Conservation (phyloP, 1,140 invertebrate genomes). For the Sinella curviseta region DNA sequence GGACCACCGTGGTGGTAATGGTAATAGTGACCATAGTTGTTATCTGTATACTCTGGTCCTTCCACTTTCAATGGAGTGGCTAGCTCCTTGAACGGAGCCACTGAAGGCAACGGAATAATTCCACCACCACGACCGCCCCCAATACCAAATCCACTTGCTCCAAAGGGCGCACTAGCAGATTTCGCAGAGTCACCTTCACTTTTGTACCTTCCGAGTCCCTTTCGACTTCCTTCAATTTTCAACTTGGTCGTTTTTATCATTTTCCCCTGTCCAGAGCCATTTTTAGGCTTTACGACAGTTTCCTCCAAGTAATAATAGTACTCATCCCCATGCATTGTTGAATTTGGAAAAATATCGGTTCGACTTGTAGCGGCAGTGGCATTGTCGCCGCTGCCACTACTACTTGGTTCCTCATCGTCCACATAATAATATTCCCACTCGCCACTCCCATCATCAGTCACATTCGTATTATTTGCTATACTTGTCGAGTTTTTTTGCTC, state of each 20-base stretch:
- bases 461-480: background rate
- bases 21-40: background rate
- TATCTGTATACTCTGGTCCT: background rate
- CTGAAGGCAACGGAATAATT: background rate
- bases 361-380: background rate
- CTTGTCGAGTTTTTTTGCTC: background rate
- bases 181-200: background rate
- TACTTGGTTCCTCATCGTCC: background rate
- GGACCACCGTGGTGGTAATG: background rate
- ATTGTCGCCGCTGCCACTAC: background rate
- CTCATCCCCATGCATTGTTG: background rate
- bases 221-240: background rate
- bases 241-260: background rate
- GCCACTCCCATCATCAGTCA: background rate
- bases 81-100: background rate
- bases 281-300: background rate
- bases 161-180: background rate
- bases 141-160: too few species aligned
- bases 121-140: background rate
- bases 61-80: background rate
- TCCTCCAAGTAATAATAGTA: slow-evolving; percentile 14
- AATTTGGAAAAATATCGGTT: background rate
- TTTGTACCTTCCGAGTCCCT: background rate
- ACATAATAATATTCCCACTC: background rate
- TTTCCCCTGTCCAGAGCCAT: background rate